Evolutionary conservation across 1,140 invertebrate species (phyloP), one percentile per base, ranked within the genome.

Genomic region (Adoxophyes honmai): DNA sequence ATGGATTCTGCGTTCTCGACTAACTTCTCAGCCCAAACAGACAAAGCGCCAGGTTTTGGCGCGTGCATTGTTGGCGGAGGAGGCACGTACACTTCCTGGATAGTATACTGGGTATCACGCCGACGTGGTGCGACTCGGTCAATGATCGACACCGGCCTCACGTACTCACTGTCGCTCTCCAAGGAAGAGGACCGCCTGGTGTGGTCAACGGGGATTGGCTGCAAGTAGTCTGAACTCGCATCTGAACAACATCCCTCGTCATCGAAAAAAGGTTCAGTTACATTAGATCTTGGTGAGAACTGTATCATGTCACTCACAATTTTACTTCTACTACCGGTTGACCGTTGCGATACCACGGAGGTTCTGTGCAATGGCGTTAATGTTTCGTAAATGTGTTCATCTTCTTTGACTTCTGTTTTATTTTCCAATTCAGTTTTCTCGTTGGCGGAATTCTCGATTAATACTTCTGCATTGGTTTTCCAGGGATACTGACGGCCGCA

Each of bases 401-500:
- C 56, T 53, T 15, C 52, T 53, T 64, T 51, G 8, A 35, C 56
- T 54, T 70, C 52, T n/a, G 42, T 66, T 7, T 66, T 64, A 15
- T 60, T 65, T 13, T 52, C 51, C 37, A 48, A 37, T 53, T 57
- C 21, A 1, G 55, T 54, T 59, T 52, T 42, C 5, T 56, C 42
- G n/a, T 28, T 38, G 5, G 18, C 35, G 4, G 64, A 51, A 37
- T 58, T 55, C 2, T 55, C 34, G 8, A 53, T 52, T 38, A 58
- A 15, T 37, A 15, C 11, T 16, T 51, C 53, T 2, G 44, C 44
- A 52, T 75, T 73, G 34, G 88, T 91, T 21, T 89, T 90, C 94
- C 94, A 95, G 8, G 94, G 94, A 78, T 95, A 92, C 71, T 91
- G 91, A 38, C 92, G 90, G 2, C 94, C 94, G 61, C 92, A 92